These are phyloP conservation scores for Heliconius himera DNA, from an alignment of 1,140 invertebrate species.

Conservation along the genomic window DNA sequence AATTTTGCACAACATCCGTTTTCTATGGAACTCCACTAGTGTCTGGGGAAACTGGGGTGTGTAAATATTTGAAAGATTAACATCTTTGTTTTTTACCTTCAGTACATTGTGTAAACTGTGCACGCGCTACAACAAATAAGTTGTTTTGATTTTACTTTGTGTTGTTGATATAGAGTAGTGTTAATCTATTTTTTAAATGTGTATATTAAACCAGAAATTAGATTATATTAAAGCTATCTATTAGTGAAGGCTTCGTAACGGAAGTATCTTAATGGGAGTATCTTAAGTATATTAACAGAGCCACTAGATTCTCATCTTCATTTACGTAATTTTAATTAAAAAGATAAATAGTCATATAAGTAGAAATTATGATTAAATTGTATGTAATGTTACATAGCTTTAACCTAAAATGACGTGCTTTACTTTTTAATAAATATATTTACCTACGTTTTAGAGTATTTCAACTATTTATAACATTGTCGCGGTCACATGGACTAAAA, in stretches of 20 bases:
- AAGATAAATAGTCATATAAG: not conserved
- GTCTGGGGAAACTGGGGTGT: slow-evolving; percentile 30
- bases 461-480: slow-evolving; percentile 1
- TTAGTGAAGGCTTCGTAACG: too few species aligned
- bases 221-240: too few species aligned
- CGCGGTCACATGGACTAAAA: slow-evolving; percentile 9
- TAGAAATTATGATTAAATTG: not conserved
- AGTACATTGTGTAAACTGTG: not conserved
- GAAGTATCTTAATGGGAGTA: not conserved
- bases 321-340: too few species aligned
- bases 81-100: slow-evolving; percentile 15
- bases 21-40: slow-evolving; percentile 25
- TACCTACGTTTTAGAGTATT: not conserved
- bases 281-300: not conserved
- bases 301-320: too few species aligned
- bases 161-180: not conserved
- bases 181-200: not conserved
- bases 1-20: slow-evolving; percentile 43
- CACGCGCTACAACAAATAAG: not conserved
- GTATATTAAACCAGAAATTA: too few species aligned
- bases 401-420: not conserved
- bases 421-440: not conserved
- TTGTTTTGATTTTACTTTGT: not conserved
- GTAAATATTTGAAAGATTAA: slow-evolving; percentile 31
- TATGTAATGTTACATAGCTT: not conserved